Evolutionary conservation across 1,140 invertebrate genomes (phyloP).

Genomic region (Neodiprion virginianus): DNA sequence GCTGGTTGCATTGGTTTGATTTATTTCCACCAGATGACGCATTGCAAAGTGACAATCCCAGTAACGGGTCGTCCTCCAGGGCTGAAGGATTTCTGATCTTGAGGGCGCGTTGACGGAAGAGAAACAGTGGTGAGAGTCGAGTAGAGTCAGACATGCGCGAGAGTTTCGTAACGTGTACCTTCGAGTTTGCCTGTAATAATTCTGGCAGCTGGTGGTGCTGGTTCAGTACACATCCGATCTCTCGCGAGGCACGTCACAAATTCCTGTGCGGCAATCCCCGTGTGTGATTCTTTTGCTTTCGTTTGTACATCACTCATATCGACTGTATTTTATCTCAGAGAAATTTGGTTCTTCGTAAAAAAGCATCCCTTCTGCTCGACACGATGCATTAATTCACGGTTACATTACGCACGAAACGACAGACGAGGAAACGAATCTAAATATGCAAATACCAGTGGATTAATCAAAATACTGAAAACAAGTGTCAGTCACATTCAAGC

Average conservation of each 20-base stretch:
- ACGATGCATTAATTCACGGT: background rate
- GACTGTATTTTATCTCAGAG: too few relatives aligned
- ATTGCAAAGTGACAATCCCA: background rate
- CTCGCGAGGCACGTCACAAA: background rate
- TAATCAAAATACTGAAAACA: too few relatives aligned
- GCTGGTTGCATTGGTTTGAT: background rate
- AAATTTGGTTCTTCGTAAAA: background rate
- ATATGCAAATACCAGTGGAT: too few relatives aligned
- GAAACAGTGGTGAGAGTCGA: background rate
- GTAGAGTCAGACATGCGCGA: conserved; percentile 4
- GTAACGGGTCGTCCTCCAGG: background rate
- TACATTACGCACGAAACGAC: background rate
- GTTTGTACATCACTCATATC: too few relatives aligned
- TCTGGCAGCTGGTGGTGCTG: background rate
- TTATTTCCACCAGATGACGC: background rate
- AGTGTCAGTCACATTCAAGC: too few relatives aligned
- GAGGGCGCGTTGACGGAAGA: conserved; percentile 1
- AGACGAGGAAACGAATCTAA: too few relatives aligned
- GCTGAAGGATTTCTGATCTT: background rate
- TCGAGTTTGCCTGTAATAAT: background rate
- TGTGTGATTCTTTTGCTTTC: too few relatives aligned
- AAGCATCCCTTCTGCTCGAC: background rate
- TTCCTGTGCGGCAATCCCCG: too few relatives aligned
- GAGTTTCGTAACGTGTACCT: background rate
- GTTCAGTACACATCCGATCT: background rate